Evolutionary conservation across 2,113 vertebrate species (phyloP).

Genomic region (Labeo rohita): DNA sequence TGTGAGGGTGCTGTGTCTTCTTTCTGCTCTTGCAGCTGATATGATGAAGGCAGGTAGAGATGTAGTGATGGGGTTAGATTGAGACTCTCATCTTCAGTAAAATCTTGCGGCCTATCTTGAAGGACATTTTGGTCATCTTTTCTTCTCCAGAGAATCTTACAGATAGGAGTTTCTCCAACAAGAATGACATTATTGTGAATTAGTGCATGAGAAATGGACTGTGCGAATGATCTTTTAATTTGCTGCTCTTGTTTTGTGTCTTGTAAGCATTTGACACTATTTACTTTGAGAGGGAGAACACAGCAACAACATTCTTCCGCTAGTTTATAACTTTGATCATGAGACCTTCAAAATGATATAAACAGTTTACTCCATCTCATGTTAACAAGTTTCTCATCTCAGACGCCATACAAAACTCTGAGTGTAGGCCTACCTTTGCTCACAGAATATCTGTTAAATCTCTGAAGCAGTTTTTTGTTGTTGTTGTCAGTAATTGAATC

Average conservation of each 20-base stretch:
- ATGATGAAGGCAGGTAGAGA: constrained; percentile 67
- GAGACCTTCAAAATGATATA: constrained; percentile 45
- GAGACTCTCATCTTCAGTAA: neutral
- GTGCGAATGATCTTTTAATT: neutral
- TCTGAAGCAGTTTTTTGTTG: neutral
- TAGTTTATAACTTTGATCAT: constrained; percentile 40
- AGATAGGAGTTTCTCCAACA: constrained; percentile 24
- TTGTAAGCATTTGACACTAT: neutral
- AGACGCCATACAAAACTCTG: neutral
- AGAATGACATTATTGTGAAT: constrained; percentile 5
- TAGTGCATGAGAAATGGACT: neutral
- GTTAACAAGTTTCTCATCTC: neutral
- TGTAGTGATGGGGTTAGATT: constrained; percentile 60
- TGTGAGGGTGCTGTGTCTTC: constrained; percentile 6
- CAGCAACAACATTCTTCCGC: neutral
- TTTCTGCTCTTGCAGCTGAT: constrained; percentile 58
- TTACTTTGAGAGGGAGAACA: neutral
- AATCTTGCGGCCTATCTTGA: neutral
- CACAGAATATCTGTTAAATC: neutral
- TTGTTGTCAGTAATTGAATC: neutral
- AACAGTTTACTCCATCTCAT: constrained; percentile 43
- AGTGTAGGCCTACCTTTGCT: neutral
- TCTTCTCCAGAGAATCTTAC: constrained; percentile 34
- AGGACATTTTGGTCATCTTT: constrained; percentile 3
- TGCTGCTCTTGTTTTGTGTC: neutral